A percentile compares a stretch with the other conserved stretches of the same genome.
Conservation (phyloP, 2,113 vertebrate species). For the Sinosuthora webbiana region DNA sequence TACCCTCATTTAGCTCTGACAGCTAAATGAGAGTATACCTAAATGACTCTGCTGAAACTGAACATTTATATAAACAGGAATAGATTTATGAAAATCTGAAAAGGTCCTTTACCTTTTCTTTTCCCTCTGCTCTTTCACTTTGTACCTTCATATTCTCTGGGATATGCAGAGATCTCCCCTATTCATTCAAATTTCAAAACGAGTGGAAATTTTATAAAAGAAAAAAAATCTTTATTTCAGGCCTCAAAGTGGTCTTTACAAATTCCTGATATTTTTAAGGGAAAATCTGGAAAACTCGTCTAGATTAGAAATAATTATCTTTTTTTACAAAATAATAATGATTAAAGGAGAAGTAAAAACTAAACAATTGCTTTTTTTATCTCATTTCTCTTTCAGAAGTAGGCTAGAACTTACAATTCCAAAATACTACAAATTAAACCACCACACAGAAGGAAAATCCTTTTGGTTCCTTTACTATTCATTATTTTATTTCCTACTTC, state of each 20-base stretch:
- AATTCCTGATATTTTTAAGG: not conserved
- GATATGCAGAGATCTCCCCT: not conserved
- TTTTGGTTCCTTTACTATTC: not conserved
- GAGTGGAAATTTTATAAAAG: not conserved
- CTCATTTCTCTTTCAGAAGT: not conserved
- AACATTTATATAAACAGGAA: not conserved
- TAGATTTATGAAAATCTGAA: not conserved
- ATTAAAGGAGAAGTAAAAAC: not conserved
- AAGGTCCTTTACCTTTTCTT: not conserved
- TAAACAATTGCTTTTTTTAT: not conserved
- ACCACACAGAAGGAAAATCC: not conserved
- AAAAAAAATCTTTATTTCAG: not conserved
- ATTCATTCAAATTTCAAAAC: not conserved
- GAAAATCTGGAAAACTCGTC: not conserved
- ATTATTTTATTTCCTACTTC: not conserved
- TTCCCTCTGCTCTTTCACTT: not conserved
- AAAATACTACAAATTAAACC: not conserved
- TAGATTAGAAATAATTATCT: not conserved
- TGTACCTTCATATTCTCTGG: not conserved
- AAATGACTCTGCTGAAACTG: constrained; percentile 9
- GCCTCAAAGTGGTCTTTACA: not conserved
- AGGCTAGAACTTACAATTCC: not conserved
- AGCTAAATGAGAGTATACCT: not conserved
- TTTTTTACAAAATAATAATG: not conserved
- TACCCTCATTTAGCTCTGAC: too few relatives aligned